Evolutionary conservation across 2,888 invertebrate genomes (phyloP), one percentile per base, ranked within the genome.

Genomic region (Sminthurinus aureus): DNA sequence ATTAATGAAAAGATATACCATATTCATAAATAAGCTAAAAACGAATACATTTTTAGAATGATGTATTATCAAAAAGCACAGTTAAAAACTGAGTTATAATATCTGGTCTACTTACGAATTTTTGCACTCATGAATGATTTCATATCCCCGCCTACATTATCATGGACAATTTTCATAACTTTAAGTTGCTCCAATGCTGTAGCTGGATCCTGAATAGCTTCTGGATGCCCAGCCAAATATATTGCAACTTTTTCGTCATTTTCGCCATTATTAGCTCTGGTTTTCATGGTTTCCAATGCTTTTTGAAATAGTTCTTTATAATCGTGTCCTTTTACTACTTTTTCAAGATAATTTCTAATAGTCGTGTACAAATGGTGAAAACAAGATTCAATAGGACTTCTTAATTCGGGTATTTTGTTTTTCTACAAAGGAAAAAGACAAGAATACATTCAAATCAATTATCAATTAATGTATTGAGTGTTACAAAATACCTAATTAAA

Each of bases 171-270:
- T 79, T 83, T 83, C 79, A 83, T 64, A 6, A 79, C 38, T 74
- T 79, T 73, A 51, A 83, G 26, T 58, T 83, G 83, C n/a, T 83
- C 79, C 0, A 79, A 13, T 15, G 74, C 79, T 38, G 83, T 83
- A 3, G 52, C 12, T 4, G 83, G 67, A 66, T 73, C 79, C 4
- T 74, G 69, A n/a, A 83, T 79, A 22, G 52, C 64, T 11, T 83
- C 79, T 12, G 79, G 64, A 50, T 64, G 38, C 1, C 79, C 79
- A 66, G 38, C n/a, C 24, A 83, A 20, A 52, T 79, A 83, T 8
- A 24, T 26, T 1, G 79, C 79, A 64, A 77, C 64, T 74, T 24
- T 58, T 22, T 79, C 52, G 12, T 78, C 82, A 0, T 81, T 67
- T 20, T 73, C 66, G 0, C 20, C 4, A 0, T n/a, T 22, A 18